Percentiles rank a stretch among this genome's conserved stretches.
phyloP scores from a whole-genome alignment of 1,140 invertebrate genomes.

The Lepidurus packardi region DNA sequence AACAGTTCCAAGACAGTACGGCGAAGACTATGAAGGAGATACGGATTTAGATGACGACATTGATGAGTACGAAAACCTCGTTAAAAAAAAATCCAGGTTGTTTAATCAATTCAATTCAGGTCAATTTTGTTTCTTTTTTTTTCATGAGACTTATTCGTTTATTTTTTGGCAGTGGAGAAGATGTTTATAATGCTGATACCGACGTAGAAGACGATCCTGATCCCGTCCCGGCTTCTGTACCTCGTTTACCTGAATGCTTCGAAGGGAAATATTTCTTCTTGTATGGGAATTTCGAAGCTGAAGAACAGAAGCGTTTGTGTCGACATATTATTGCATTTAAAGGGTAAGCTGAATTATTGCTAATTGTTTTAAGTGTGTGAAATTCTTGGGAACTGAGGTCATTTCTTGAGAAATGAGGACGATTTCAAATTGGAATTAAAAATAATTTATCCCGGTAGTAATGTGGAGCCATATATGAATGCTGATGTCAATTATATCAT shows the following conservation, averaged over 20 bases:
- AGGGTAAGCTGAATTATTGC: slow-evolving; percentile 46
- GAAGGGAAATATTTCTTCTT: slow-evolving; percentile 31
- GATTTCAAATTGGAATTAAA: neutral
- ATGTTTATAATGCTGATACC: neutral
- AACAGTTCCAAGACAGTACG: slow-evolving; percentile 24
- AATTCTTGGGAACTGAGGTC: neutral
- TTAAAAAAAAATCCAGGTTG: slow-evolving; percentile 28
- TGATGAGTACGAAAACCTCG: slow-evolving; percentile 35
- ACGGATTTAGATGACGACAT: slow-evolving; percentile 37
- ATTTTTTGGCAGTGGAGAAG: neutral
- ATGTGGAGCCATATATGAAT: slow-evolving; percentile 23
- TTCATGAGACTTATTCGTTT: neutral
- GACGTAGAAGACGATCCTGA: neutral
- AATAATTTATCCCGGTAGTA: neutral
- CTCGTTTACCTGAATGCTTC: slow-evolving; percentile 32
- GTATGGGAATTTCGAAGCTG: slow-evolving; percentile 31
- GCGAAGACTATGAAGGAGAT: slow-evolving; percentile 36
- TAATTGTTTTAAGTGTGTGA: slow-evolving; percentile 37
- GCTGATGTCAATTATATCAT: slow-evolving; percentile 23
- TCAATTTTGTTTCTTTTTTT: neutral
- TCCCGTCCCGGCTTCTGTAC: neutral
- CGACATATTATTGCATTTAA: slow-evolving; percentile 34
- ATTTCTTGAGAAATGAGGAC: neutral
- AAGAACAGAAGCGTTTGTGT: slow-evolving; percentile 22
- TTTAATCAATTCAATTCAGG: too few species aligned